Evolutionary conservation across 37 sponge, comb jelly and placozoan genomes (phyloP).

Genomic region (Ephydatia muelleri): DNA sequence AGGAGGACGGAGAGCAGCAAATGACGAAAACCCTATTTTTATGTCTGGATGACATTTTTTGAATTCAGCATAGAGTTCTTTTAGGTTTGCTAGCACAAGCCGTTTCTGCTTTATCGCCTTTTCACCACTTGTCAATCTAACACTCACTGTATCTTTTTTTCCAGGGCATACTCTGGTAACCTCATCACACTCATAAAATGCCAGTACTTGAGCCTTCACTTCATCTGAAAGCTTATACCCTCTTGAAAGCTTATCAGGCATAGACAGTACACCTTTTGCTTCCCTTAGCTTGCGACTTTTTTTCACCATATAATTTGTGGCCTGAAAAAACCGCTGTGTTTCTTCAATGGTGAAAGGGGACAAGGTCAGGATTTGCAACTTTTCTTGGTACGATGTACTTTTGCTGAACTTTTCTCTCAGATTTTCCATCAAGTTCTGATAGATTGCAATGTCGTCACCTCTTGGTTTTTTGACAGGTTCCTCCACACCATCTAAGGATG

Average conservation of each 20-base stretch:
- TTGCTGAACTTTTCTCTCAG: too few relatives aligned
- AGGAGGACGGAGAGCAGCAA: background rate
- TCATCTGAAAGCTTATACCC: constrained; percentile 22
- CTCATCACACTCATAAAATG: background rate
- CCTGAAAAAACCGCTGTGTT: too few relatives aligned
- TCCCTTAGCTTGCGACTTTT: constrained; percentile 26
- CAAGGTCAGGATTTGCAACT: too few relatives aligned
- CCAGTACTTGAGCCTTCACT: constrained; percentile 24
- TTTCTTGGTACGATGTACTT: too few relatives aligned
- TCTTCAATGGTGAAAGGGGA: too few relatives aligned
- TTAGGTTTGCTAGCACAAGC: constrained; percentile 42
- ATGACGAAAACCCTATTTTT: constrained; percentile 10
- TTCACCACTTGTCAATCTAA: constrained; percentile 15
- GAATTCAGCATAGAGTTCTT: constrained; percentile 44
- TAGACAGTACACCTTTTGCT: constrained; percentile 39
- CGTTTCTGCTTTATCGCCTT: constrained; percentile 26
- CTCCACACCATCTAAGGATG: too few relatives aligned
- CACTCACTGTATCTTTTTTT: constrained; percentile 45
- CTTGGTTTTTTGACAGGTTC: too few relatives aligned
- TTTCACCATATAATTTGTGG: background rate
- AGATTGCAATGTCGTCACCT: too few relatives aligned
- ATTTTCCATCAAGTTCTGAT: too few relatives aligned
- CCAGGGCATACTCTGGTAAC: constrained; percentile 11
- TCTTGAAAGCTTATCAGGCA: constrained; percentile 29
- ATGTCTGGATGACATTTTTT: constrained; percentile 24